Base-by-base conservation (phyloP, 1,140 invertebrate genomes). In the Drosophila kepulauana region DNA sequence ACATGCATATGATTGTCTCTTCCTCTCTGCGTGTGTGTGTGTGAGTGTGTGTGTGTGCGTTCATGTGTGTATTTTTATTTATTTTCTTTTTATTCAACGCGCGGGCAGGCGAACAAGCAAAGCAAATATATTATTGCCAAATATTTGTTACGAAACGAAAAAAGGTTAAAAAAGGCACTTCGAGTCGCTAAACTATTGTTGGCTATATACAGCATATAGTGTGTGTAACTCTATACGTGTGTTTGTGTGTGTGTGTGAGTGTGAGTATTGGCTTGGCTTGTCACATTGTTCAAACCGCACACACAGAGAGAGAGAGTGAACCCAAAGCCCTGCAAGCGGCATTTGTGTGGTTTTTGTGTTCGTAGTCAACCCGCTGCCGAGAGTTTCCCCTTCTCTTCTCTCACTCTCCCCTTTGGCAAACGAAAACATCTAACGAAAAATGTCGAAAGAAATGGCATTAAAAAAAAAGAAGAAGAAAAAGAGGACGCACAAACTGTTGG, bases 71-170 rank as follows among this genome's bases (percentile, higher is more conserved):
- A 61, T 56, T 74, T 80, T 80, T 87, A 88, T 88, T 88, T 88
- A 88, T 88, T 88, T 87, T 78, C 72, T 52, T 80, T 87, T 88
- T 87, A 77, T 77, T 79, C 68, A 87, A 87, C 68, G 72, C 76
- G 49, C 46, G 73, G 61, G 49, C 46, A 77, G 61, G 46, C 63
- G 43, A 76, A 64, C 73, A 54, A 54, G 30, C 10, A 57, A 61
- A 58, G 46, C 30, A 46, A 74, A 79, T 51, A 66, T 52, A 72
- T 72, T 63, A 51, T 66, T 76, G 68, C 54, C 68, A 73, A 76
- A 82, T 79, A 82, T 82, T 80, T 88, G 79, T 74, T 71, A 71
- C 72, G 3, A 25, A 25, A 41, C 35, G 46, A 71, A 67, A 51
- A 66, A 79, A 62, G 58, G 52, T 62, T 79, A 64, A 67, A 76